Evolutionary conservation across 2,113 vertebrate genomes (phyloP), one percentile per base, ranked within the genome.

Genomic region (Orycteropus afer): DNA sequence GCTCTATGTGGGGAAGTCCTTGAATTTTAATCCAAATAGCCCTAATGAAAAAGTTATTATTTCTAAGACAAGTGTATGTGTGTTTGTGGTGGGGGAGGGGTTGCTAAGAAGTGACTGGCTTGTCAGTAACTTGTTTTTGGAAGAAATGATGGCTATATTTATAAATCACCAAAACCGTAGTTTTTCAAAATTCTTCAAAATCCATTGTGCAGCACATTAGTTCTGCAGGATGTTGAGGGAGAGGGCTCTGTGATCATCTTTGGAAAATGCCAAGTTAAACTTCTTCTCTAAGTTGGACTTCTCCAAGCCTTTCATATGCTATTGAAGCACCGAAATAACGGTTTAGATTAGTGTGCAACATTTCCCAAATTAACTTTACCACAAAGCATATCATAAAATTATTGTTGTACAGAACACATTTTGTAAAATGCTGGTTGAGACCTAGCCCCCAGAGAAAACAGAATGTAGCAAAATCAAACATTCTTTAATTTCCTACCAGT

Each of bases 141-240:
- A 94, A 95, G 55, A 10, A 93, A 94, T 37, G 14, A 92, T 57
- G 15, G 37, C 34, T 93, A 18, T 79, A 79, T 85, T 93, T 95
- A 85, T 78, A 90, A 63, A 85, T 81, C 51, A 93, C 40, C 78
- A 45, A 91, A 91, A 74, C 34, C 73, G 96, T 34, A 1, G 23
- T 32, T 87, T 94, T 96, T 63, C 77, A 91, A 83, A 89, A 81
- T 78, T 67, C 27, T 34, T 17, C 40, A 10, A 51, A 78, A 67
- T 78, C 73, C 9, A 71, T 2, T 32, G 25, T 53, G 49, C 11
- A 77, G n/a, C 57, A 37, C 34, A 73, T 27, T 63, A 86, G 84
- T 10, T 55, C 57, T 79, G 49, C 23, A 90, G 37, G 65, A 29
- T 61, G 10, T 22, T 81, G 22, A 4, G 7, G 7, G 22, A 20